A percentile compares a stretch with the other conserved stretches of the same genome.
Evolutionary conservation across 2,888 invertebrate genomes (phyloP).

Genomic region (Synergus gifuensis): DNA sequence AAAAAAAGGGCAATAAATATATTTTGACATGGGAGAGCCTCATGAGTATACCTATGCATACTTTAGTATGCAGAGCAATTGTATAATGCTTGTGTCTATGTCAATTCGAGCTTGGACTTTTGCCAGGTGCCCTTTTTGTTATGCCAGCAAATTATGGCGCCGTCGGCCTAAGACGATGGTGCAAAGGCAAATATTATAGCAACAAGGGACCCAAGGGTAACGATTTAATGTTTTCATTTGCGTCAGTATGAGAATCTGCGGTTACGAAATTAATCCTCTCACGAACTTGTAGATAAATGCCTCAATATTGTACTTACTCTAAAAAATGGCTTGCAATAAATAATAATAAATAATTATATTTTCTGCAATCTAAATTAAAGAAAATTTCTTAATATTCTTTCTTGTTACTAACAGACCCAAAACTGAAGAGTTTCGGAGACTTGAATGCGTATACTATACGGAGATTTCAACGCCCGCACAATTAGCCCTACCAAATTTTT

Average conservation of each 20-base stretch:
- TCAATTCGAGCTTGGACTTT: slow-evolving; percentile 55
- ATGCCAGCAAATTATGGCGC: slow-evolving; percentile 67
- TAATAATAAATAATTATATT: too few relatives aligned
- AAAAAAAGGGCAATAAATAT: slow-evolving; percentile 75
- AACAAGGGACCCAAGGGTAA: slow-evolving; percentile 68
- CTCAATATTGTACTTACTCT: too few relatives aligned
- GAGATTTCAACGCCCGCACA: slow-evolving; percentile 38
- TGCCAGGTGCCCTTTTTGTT: slow-evolving; percentile 63
- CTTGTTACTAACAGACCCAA: neutral
- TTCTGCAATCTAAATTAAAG: too few relatives aligned
- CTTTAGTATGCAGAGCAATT: slow-evolving; percentile 12
- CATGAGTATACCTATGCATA: slow-evolving; percentile 40
- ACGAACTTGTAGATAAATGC: neutral
- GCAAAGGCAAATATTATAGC: slow-evolving; percentile 74
- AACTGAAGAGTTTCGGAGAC: neutral
- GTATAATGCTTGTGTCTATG: slow-evolving; percentile 51
- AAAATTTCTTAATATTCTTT: too few relatives aligned
- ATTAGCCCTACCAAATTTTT: neutral
- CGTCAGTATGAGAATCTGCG: slow-evolving; percentile 38
- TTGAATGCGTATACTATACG: neutral
- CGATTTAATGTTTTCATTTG: slow-evolving; percentile 70
- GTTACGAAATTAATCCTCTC: neutral
- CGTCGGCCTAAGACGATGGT: slow-evolving; percentile 60
- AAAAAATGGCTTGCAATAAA: too few relatives aligned
- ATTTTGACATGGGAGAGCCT: slow-evolving; percentile 77